phyloP scores from a whole-genome alignment of 2,888 invertebrate species.

The Eilema depressum region DNA sequence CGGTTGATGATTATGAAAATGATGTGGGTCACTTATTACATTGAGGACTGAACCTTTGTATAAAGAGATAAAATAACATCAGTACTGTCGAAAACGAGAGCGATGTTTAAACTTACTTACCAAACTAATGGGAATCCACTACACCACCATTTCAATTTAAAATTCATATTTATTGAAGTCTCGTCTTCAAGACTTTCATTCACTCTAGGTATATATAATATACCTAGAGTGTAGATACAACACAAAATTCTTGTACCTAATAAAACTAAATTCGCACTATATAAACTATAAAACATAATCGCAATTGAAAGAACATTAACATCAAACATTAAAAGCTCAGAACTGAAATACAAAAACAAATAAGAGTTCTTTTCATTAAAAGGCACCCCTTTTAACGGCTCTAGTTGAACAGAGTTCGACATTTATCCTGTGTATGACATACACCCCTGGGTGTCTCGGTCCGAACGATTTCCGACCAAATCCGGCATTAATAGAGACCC shows the following conservation, averaged over 20 bases:
- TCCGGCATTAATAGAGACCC: slow-evolving; percentile 33
- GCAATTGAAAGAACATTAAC: background rate
- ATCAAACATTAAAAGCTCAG: background rate
- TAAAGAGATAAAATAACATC: too few species aligned
- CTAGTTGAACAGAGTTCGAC: slow-evolving; percentile 27
- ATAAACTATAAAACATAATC: background rate
- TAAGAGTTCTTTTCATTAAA: slow-evolving; percentile 35
- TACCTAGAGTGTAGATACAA: too few species aligned
- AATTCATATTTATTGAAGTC: background rate
- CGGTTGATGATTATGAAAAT: too few species aligned
- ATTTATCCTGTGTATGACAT: slow-evolving; percentile 38
- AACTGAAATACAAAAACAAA: slow-evolving; percentile 6
- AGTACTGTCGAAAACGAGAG: too few species aligned
- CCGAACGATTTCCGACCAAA: slow-evolving; percentile 28
- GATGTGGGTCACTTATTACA: too few species aligned
- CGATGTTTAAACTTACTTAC: too few species aligned
- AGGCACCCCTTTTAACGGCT: slow-evolving; percentile 18
- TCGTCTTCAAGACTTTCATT: background rate
- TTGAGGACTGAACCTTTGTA: too few species aligned
- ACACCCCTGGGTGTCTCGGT: slow-evolving; percentile 29
- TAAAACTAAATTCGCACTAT: background rate
- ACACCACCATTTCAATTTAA: too few species aligned
- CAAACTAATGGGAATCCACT: too few species aligned
- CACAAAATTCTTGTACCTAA: too few species aligned
- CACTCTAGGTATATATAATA: too few species aligned